Conservation (phyloP, 2,797 vertebrate genomes). For the Trichosurus vulpecula region DNA sequence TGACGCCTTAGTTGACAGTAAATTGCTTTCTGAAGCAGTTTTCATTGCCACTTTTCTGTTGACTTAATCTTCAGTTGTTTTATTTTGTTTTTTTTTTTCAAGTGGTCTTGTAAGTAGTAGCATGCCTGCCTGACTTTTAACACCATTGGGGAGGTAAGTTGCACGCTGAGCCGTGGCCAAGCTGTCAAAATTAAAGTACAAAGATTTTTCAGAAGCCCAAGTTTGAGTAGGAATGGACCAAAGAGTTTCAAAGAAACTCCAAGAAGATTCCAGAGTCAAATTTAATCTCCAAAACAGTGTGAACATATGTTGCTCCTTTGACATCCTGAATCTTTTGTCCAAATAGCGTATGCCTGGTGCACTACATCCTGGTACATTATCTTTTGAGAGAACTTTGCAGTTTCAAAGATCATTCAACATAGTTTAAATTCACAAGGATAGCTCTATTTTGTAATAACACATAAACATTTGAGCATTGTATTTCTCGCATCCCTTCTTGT, state of each 20-base stretch:
- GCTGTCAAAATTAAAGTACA: conserved; percentile 77
- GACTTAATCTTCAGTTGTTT: conserved; percentile 61
- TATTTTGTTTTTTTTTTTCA: conserved; percentile 18
- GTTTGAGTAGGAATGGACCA: conserved; percentile 91
- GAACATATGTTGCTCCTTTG: conserved; percentile 78
- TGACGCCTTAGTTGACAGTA: conserved; percentile 81
- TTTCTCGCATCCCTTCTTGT: conserved; percentile 88
- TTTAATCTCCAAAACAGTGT: conserved; percentile 78
- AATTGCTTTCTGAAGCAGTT: conserved; percentile 77
- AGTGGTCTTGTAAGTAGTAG: conserved; percentile 82
- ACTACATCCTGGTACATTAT: conserved; percentile 80
- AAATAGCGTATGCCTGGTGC: conserved; percentile 80
- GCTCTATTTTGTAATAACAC: conserved; percentile 82
- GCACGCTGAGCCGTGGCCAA: conserved; percentile 68
- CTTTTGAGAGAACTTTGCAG: conserved; percentile 77
- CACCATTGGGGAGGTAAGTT: conserved; percentile 73
- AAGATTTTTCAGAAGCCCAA: conserved; percentile 78
- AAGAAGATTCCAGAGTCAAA: conserved; percentile 84
- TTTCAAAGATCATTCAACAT: conserved; percentile 77
- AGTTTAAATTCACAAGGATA: conserved; percentile 78
- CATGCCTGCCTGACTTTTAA: conserved; percentile 77
- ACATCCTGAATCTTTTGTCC: conserved; percentile 78
- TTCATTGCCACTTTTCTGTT: conserved; percentile 71
- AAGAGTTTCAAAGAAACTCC: conserved; percentile 90
- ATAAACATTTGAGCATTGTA: conserved; percentile 89